Evolutionary conservation across 2,113 vertebrate species (phyloP), one percentile per base, ranked within the genome.

Genomic region (Pitta sordida): DNA sequence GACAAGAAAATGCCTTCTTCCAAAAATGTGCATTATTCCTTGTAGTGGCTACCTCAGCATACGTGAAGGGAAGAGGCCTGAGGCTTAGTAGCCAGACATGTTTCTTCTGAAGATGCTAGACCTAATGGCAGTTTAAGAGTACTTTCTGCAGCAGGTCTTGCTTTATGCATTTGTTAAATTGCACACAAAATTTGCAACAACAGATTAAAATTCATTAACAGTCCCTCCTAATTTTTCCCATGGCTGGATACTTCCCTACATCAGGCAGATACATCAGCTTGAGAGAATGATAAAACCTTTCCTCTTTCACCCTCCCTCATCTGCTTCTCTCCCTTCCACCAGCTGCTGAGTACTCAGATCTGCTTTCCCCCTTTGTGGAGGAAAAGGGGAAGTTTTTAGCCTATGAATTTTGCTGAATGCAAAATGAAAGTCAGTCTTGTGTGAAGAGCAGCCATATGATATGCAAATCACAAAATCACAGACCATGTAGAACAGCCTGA

Each of bases 391-490:
- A 83, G 59, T 26, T 74, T 88, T 89, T 59, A 88, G 48, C 44
- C 65, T 73, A 2, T 39, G 52, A 68, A 62, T 92, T 94, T 68
- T 88, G 46, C 64, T 92, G 80, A 89, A 70, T 58, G 29, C 68
- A 60, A 92, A 81, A 78, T 49, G 34, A 48, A 90, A 88, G 48
- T 60, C 39, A 75, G n/a, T 51, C 24, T 2, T 81, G 86, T 53
- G 64, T 91, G 78, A 95, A 90, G 81, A 88, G 49, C 62, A 91
- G 58, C 77, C 69, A 10, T 34, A 58, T 15, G 26, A 64, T 64
- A 84, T 76, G 53, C 82, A 93, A 95, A 94, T 93, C 76, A 75
- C 44, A 84, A 88, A 95, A 83, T 85, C 82, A 90, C 12, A 49
- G 62, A 60, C 73, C 86, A 8, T 71, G 60, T 68, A 81, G 65